Evolutionary conservation across 2,797 vertebrate genomes (phyloP).

Genomic region (Anguilla pacifica): DNA sequence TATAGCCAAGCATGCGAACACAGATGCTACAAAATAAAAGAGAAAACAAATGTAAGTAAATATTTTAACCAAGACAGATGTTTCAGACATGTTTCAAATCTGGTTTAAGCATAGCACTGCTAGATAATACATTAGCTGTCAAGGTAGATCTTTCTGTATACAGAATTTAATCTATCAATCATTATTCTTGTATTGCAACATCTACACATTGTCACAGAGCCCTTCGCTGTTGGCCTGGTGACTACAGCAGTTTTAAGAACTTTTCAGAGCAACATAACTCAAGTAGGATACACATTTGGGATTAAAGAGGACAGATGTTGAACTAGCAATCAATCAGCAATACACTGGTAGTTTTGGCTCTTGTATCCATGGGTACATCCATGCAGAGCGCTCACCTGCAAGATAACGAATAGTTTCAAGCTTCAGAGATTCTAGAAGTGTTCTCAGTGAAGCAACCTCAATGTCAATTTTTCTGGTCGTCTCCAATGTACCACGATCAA

Average conservation of each 20-base stretch:
- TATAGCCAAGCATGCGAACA: slow-evolving; percentile 91
- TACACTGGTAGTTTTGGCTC: background rate
- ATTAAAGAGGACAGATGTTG: background rate
- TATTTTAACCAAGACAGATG: background rate
- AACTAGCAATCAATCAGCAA: slow-evolving; percentile 6
- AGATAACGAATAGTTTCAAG: slow-evolving; percentile 90
- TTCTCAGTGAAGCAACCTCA: slow-evolving; percentile 93
- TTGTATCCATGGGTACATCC: background rate
- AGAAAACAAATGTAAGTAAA: background rate
- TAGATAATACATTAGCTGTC: background rate
- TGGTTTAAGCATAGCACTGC: background rate
- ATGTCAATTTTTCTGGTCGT: slow-evolving; percentile 92
- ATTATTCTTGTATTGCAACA: too few species aligned
- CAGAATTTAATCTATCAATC: background rate
- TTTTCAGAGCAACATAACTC: too few species aligned
- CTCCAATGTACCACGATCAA: slow-evolving; percentile 83
- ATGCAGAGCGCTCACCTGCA: slow-evolving; percentile 75
- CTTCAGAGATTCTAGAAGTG: slow-evolving; percentile 91
- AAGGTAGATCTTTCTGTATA: background rate
- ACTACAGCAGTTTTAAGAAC: too few species aligned
- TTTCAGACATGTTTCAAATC: background rate
- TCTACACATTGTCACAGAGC: too few species aligned
- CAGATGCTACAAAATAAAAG: slow-evolving; percentile 71
- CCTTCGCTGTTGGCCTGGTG: too few species aligned
- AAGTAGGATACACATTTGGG: background rate